Evolutionary conservation across 2,888 invertebrate species (phyloP).

Genomic region (Eulithis prunata): DNA sequence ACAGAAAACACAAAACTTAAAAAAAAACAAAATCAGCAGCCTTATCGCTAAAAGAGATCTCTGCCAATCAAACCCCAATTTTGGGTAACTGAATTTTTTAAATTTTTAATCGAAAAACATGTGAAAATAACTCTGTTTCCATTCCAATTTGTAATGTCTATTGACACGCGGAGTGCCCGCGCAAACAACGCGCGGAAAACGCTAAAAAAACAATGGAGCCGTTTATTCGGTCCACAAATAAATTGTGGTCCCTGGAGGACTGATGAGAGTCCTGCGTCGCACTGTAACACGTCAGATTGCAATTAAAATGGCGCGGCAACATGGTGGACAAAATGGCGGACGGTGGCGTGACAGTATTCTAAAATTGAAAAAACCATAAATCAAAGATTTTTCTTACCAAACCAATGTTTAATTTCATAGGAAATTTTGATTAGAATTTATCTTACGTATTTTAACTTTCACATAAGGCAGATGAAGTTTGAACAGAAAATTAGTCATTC

Average conservation of each 20-base stretch:
- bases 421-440: too few species aligned
- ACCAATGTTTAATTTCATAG: too few species aligned
- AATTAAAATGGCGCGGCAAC: conserved; percentile 36
- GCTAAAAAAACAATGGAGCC: conserved; percentile 28
- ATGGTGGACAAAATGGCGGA: conserved; percentile 26
- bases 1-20: too few species aligned
- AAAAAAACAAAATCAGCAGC: too few species aligned
- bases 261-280: conserved; percentile 15
- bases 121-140: conserved; percentile 8
- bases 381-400: background rate
- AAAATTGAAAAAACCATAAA: background rate
- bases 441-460: too few species aligned
- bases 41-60: too few species aligned
- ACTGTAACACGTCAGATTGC: conserved; percentile 20
- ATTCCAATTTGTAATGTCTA: conserved; percentile 30
- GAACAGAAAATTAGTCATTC: too few species aligned
- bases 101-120: conserved; percentile 1
- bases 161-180: conserved; percentile 17
- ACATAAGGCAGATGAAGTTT: too few species aligned
- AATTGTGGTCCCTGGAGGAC: conserved; percentile 20
- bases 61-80: too few species aligned
- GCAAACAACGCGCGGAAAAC: conserved; percentile 23
- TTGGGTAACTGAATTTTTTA: background rate
- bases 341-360: background rate
- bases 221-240: conserved; percentile 26